phyloP scores from a whole-genome alignment of 2,888 invertebrate species.

The Erebia palarica region DNA sequence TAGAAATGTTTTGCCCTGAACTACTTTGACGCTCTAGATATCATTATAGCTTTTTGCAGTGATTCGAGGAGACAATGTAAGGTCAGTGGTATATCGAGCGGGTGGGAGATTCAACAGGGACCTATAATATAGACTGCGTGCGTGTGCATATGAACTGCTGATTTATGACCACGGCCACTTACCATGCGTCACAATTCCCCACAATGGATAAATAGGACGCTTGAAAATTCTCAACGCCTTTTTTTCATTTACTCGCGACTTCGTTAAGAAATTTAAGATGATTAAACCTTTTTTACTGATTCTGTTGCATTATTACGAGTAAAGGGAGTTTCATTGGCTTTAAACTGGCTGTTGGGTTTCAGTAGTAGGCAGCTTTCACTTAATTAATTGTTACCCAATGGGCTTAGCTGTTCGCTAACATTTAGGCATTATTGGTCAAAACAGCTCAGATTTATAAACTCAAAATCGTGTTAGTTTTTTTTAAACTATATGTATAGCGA shows the following conservation, averaged over 20 bases:
- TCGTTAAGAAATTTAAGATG: no score
- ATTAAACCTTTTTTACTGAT: no score
- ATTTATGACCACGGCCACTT: neutral
- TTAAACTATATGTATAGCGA: no score
- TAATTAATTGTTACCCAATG: no score
- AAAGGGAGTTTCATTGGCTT: no score
- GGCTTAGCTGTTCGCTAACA: no score
- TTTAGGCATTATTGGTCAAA: no score
- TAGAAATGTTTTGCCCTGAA: constrained; percentile 3
- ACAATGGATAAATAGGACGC: neutral
- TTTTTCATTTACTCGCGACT: neutral
- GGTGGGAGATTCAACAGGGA: neutral
- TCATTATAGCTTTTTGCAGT: constrained; percentile 13
- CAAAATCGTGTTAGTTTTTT: no score
- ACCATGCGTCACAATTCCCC: neutral
- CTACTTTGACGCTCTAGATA: constrained; percentile 7
- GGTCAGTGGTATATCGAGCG: constrained; percentile 8
- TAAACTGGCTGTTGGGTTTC: no score
- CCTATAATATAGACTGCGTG: neutral
- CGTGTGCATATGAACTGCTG: neutral
- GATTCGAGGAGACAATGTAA: constrained; percentile 9
- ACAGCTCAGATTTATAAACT: no score
- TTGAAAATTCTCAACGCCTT: neutral
- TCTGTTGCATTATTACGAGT: no score
- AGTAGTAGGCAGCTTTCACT: no score